Conservation (phyloP, 2,888 invertebrate genomes). For the Abrostola triplasia region DNA sequence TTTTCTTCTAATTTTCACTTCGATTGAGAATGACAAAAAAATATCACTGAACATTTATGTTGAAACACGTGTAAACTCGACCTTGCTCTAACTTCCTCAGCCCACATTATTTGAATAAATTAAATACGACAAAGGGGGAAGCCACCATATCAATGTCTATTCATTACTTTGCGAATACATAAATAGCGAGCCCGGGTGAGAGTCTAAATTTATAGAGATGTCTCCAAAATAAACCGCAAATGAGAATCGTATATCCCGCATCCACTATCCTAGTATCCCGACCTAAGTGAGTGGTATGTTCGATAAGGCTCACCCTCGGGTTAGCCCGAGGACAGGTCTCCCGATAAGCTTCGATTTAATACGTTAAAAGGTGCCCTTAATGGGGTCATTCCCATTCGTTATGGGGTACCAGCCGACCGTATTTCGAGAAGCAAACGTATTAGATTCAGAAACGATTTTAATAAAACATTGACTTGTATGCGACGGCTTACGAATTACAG, state of each 20-base stretch:
- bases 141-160: constrained; percentile 25
- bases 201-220: constrained; percentile 51
- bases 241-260: constrained; percentile 63
- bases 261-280: constrained; percentile 53
- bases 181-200: constrained; percentile 34
- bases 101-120: constrained; percentile 26
- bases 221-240: constrained; percentile 64
- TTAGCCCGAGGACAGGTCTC: constrained; percentile 76
- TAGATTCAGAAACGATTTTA: constrained; percentile 56
- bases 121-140: constrained; percentile 25
- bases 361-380: constrained; percentile 87
- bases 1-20: no score
- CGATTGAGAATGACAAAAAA: no score
- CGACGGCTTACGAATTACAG: constrained; percentile 3
- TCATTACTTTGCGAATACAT: constrained; percentile 31
- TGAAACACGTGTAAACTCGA: neutral
- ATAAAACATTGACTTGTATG: constrained; percentile 52
- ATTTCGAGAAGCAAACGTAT: constrained; percentile 63
- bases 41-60: neutral
- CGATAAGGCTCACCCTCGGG: constrained; percentile 74
- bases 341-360: constrained; percentile 85
- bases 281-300: constrained; percentile 77
- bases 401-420: constrained; percentile 70
- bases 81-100: constrained; percentile 9
- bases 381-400: constrained; percentile 85